phyloP scores from a whole-genome alignment of 2,888 invertebrate genomes.

The Vandiemenella viatica region DNA sequence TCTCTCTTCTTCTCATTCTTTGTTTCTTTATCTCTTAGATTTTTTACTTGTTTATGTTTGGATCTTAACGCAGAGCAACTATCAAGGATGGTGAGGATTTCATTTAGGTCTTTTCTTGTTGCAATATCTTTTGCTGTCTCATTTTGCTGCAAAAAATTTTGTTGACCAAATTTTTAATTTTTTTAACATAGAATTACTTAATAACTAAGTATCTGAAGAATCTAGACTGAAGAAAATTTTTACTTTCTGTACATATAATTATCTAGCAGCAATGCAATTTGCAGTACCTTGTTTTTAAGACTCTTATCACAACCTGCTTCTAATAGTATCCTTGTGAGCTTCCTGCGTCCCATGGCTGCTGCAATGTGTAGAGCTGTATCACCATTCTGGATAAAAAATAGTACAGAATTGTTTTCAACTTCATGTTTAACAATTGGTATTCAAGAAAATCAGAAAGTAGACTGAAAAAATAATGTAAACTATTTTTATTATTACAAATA shows the following conservation, averaged over 20 bases:
- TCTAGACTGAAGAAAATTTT: too few species aligned
- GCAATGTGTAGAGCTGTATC: constrained; percentile 90
- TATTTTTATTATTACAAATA: too few species aligned
- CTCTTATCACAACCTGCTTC: constrained; percentile 66
- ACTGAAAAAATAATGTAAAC: too few species aligned
- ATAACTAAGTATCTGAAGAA: too few species aligned
- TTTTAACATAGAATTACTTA: too few species aligned
- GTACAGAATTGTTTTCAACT: too few species aligned
- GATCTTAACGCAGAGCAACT: background rate
- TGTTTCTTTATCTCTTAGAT: constrained; percentile 18
- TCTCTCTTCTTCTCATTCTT: constrained; percentile 28
- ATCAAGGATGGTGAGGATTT: constrained; percentile 42
- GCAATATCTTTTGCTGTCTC: constrained; percentile 87
- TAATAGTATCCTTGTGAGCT: constrained; percentile 76
- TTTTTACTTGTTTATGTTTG: constrained; percentile 19
- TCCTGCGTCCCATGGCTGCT: constrained; percentile 82
- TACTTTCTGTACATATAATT: too few species aligned
- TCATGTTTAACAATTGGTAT: too few species aligned
- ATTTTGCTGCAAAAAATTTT: constrained; percentile 43
- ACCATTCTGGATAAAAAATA: constrained; percentile 53
- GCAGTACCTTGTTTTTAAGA: constrained; percentile 54
- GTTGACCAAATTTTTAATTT: background rate
- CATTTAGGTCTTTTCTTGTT: constrained; percentile 65
- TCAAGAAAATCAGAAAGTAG: too few species aligned
- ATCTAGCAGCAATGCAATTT: too few species aligned